These are phyloP conservation scores for Dolichotis patagonum DNA, from an alignment of 2,113 vertebrate genomes.

Conservation along the genomic window DNA sequence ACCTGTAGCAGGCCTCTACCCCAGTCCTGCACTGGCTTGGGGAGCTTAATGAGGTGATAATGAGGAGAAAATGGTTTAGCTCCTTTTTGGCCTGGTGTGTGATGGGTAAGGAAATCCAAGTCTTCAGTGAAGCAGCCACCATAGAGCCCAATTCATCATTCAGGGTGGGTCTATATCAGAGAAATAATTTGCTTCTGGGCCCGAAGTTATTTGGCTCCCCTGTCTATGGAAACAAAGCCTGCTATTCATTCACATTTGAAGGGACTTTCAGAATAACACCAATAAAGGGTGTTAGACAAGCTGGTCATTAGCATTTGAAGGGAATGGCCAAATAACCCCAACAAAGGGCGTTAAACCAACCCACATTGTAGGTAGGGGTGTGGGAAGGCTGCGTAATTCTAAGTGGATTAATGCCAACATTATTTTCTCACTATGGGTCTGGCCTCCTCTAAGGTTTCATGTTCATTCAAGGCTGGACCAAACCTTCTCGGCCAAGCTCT, in stretches of 20 bases:
- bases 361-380: constrained; percentile 64
- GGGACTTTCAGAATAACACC: constrained; percentile 79
- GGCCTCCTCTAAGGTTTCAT: constrained; percentile 55
- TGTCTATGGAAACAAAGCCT: constrained; percentile 80
- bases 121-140: constrained; percentile 76
- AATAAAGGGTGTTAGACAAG: constrained; percentile 82
- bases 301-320: constrained; percentile 84
- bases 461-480: constrained; percentile 43
- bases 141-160: constrained; percentile 79
- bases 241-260: constrained; percentile 81
- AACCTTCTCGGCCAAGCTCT: constrained; percentile 47
- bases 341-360: constrained; percentile 81
- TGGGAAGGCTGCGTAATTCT: constrained; percentile 65
- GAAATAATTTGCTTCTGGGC: constrained; percentile 82
- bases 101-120: constrained; percentile 76
- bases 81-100: constrained; percentile 77
- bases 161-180: constrained; percentile 80
- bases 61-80: constrained; percentile 84
- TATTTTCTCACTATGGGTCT: constrained; percentile 71
- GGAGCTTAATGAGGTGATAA: constrained; percentile 84
- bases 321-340: constrained; percentile 79
- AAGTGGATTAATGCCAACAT: constrained; percentile 77
- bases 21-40: constrained; percentile 59
- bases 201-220: constrained; percentile 80
- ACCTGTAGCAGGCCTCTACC: constrained; percentile 78